These are phyloP conservation scores for Rhagoletis zephyria DNA, from an alignment of 1,140 invertebrate genomes.

Conservation along the genomic window DNA sequence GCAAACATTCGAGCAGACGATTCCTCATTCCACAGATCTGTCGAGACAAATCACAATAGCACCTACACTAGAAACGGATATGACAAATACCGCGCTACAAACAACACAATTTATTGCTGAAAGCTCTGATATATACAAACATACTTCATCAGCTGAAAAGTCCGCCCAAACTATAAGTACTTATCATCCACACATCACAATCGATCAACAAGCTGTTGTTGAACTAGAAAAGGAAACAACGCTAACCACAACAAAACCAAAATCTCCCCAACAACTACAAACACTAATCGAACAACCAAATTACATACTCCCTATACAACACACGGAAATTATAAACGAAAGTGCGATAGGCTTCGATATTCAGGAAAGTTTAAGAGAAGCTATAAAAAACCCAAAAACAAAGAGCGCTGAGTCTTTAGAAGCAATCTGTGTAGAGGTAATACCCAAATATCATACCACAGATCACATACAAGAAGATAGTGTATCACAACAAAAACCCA, in stretches of 20 bases:
- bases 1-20: slow-evolving; percentile 17
- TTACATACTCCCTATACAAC: slow-evolving; percentile 14
- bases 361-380: not conserved
- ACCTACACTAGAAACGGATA: not conserved
- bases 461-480: not conserved
- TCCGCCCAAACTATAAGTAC: not conserved
- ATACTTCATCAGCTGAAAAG: not conserved
- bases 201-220: not conserved
- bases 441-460: slow-evolving; percentile 5
- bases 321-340: not conserved
- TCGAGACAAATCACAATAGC: not conserved
- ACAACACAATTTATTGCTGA: not conserved
- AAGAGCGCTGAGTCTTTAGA: not conserved
- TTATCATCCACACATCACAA: slow-evolving; percentile 47
- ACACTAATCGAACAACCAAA: not conserved
- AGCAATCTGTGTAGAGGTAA: slow-evolving; percentile 13
- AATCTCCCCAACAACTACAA: slow-evolving; percentile 5
- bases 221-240: slow-evolving; percentile 34
- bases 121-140: not conserved
- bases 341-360: not conserved
- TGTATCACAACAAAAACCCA: slow-evolving; percentile 34
- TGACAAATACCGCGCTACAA: not conserved
- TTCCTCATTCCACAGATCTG: slow-evolving; percentile 35
- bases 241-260: slow-evolving; percentile 31
- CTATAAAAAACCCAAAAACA: not conserved